Evolutionary conservation across 2,113 vertebrate species (phyloP).

Genomic region (Collichthys lucidus): DNA sequence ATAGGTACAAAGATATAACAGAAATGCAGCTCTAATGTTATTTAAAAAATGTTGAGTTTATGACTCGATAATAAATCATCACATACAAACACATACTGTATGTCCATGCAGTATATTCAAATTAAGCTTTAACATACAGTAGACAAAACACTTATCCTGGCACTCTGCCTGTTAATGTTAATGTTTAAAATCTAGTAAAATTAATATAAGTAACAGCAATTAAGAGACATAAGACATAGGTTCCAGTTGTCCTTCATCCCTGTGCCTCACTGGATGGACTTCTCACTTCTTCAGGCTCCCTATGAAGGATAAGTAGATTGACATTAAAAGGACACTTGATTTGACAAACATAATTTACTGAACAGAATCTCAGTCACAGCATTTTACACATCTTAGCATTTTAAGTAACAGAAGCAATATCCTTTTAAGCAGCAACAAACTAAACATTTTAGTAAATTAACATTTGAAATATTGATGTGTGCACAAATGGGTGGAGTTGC

Average conservation of each 20-base stretch:
- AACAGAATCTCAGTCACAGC: neutral
- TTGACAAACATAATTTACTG: neutral
- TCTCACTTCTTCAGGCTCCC: slow-evolving; percentile 48
- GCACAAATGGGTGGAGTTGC: slow-evolving; percentile 29
- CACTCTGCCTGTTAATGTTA: neutral
- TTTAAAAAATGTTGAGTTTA: neutral
- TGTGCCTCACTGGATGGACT: slow-evolving; percentile 35
- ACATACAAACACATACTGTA: neutral
- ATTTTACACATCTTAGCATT: neutral
- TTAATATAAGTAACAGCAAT: neutral
- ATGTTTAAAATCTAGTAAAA: neutral
- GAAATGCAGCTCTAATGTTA: neutral
- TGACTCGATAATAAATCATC: neutral
- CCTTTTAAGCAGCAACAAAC: neutral
- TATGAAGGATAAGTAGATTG: slow-evolving; percentile 20
- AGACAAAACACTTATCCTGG: neutral
- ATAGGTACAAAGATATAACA: neutral
- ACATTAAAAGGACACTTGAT: neutral
- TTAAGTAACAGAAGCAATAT: neutral
- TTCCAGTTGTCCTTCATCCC: slow-evolving; percentile 19
- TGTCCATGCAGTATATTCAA: neutral
- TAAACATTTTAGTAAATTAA: neutral
- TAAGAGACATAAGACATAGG: neutral
- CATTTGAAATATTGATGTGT: neutral
- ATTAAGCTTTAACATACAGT: neutral